phyloP scores from a whole-genome alignment of 2,888 invertebrate species.

The Zygothrica quintamaculata region DNA sequence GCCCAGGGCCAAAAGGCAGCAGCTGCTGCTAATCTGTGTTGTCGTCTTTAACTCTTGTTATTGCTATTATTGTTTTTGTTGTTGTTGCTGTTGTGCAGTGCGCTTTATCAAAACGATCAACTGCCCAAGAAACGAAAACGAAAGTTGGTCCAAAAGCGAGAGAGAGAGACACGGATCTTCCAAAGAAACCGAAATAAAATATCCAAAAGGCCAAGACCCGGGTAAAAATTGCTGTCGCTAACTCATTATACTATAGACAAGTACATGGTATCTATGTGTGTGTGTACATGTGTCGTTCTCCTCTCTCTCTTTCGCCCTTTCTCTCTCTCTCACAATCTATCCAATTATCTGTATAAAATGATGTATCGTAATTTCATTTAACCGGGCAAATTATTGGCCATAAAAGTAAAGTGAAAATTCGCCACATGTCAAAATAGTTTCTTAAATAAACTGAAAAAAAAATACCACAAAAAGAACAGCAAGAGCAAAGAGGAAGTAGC shows the following conservation, averaged over 20 bases:
- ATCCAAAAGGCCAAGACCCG: neutral
- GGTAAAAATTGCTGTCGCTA: too few species aligned
- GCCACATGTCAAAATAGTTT: slow-evolving; percentile 30
- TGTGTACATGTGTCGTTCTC: too few species aligned
- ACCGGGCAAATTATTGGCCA: slow-evolving; percentile 15
- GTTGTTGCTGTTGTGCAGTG: slow-evolving; percentile 71
- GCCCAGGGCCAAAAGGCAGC: slow-evolving; percentile 56
- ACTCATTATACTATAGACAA: too few species aligned
- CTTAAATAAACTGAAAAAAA: neutral
- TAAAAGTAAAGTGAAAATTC: slow-evolving; percentile 51
- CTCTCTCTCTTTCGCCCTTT: neutral
- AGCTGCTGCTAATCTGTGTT: slow-evolving; percentile 28
- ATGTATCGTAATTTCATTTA: slow-evolving; percentile 13
- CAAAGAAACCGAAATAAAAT: slow-evolving; percentile 3
- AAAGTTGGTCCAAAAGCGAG: slow-evolving; percentile 60
- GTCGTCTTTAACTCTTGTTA: slow-evolving; percentile 22
- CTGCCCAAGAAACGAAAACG: too few species aligned
- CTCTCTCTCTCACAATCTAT: neutral
- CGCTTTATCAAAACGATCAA: slow-evolving; percentile 68
- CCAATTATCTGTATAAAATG: slow-evolving; percentile 29
- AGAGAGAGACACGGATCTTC: slow-evolving; percentile 44
- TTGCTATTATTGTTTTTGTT: too few species aligned
- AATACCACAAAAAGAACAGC: neutral
- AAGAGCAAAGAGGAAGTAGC: neutral
- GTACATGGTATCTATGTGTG: too few species aligned